These are phyloP conservation scores for Poeciliopsis turneri DNA, from an alignment of 2,797 vertebrate genomes.

Conservation along the genomic window DNA sequence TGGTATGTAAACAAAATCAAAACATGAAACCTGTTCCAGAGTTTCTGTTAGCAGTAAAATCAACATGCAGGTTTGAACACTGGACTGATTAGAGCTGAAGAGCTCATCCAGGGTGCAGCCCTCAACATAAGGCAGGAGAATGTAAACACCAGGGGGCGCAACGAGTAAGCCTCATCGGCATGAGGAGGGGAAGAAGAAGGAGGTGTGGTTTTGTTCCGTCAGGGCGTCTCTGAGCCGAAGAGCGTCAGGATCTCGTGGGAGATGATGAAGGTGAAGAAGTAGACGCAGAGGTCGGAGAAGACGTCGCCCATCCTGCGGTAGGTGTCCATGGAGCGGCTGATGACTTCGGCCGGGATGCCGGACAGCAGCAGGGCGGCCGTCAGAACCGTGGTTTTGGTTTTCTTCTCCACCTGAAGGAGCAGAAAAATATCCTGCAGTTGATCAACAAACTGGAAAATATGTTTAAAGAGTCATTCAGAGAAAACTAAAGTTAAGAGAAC, in stretches of 20 bases:
- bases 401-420: slow-evolving; percentile 88
- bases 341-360: slow-evolving; percentile 95
- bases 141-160: slow-evolving; percentile 6
- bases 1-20: slow-evolving; percentile 8
- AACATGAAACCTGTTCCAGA: neutral
- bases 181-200: slow-evolving; percentile 1
- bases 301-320: slow-evolving; percentile 98
- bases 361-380: slow-evolving; percentile 93
- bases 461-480: neutral
- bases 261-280: slow-evolving; percentile 96
- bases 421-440: neutral
- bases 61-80: slow-evolving; percentile 2
- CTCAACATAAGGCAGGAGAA: slow-evolving; percentile 24
- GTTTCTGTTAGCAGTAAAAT: slow-evolving; percentile 14
- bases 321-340: slow-evolving; percentile 96
- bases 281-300: slow-evolving; percentile 95
- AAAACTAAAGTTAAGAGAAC: neutral
- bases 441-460: neutral
- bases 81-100: slow-evolving; percentile 20
- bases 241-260: slow-evolving; percentile 88
- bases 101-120: neutral
- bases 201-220: slow-evolving; percentile 6
- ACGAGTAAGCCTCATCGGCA: slow-evolving; percentile 39
- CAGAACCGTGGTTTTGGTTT: slow-evolving; percentile 90
- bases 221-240: slow-evolving; percentile 81